These are phyloP conservation scores for Prunella fulvescens DNA, from an alignment of 2,113 vertebrate species.

Conservation along the genomic window DNA sequence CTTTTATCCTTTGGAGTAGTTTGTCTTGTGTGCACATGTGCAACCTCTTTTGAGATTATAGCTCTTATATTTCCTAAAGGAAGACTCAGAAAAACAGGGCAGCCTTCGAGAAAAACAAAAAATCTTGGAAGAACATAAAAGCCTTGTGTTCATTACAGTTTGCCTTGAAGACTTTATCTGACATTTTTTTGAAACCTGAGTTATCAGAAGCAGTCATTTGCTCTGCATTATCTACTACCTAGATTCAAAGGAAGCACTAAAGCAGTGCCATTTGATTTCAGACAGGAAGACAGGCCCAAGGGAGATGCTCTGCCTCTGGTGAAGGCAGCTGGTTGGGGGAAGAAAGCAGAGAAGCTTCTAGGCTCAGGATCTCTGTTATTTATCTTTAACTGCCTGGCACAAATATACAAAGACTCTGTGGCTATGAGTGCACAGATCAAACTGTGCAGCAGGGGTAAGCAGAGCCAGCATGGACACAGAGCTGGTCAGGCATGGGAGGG, in stretches of 20 bases:
- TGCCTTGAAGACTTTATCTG: conserved; percentile 39
- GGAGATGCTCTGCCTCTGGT: background rate
- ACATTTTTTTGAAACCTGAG: conserved; percentile 24
- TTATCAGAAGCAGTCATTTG: conserved; percentile 29
- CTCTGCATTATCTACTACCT: background rate
- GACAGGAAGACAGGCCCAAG: background rate
- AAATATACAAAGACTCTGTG: background rate
- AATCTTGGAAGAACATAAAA: conserved; percentile 37
- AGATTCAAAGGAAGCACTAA: background rate
- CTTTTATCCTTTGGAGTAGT: background rate
- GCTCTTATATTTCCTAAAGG: conserved; percentile 9
- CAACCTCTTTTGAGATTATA: conserved; percentile 19
- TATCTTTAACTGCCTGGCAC: background rate
- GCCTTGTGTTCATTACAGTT: background rate
- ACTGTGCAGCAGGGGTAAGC: background rate
- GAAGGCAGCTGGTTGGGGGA: background rate
- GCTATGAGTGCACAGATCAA: background rate
- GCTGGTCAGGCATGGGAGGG: rapidly evolving
- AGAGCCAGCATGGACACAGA: background rate
- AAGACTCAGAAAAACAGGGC: background rate
- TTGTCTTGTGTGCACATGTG: background rate
- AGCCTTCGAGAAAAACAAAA: conserved; percentile 3
- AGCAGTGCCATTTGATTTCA: background rate
- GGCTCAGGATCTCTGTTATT: background rate
- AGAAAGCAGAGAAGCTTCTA: background rate